These are phyloP conservation scores for Rhineura floridana DNA, from an alignment of 2,113 vertebrate genomes.

Conservation along the genomic window DNA sequence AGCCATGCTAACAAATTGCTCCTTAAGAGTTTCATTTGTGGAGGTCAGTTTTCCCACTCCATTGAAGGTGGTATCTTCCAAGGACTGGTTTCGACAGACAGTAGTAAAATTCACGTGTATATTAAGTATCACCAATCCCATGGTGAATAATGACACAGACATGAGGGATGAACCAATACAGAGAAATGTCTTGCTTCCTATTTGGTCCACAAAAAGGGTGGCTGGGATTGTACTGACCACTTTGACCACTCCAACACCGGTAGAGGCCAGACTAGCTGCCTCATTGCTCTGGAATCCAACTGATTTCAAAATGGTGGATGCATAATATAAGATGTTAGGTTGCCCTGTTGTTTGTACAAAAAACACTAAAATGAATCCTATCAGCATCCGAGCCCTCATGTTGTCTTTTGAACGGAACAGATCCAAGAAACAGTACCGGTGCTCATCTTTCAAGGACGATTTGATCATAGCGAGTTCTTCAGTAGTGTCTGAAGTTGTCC, in stretches of 20 bases:
- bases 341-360: slow-evolving; percentile 94
- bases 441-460: slow-evolving; percentile 87
- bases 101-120: slow-evolving; percentile 83
- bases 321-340: slow-evolving; percentile 93
- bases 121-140: slow-evolving; percentile 85
- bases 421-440: slow-evolving; percentile 85
- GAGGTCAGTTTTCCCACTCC: slow-evolving; percentile 59
- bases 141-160: slow-evolving; percentile 82
- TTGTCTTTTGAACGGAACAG: slow-evolving; percentile 89
- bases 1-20: slow-evolving; percentile 49
- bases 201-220: slow-evolving; percentile 86
- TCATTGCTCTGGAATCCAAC: slow-evolving; percentile 92
- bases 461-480: slow-evolving; percentile 86
- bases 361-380: slow-evolving; percentile 86
- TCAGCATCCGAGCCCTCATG: slow-evolving; percentile 86
- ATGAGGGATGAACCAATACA: slow-evolving; percentile 88
- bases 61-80: slow-evolving; percentile 55
- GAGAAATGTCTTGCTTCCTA: slow-evolving; percentile 92
- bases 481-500: slow-evolving; percentile 74
- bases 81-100: slow-evolving; percentile 83
- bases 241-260: slow-evolving; percentile 92
- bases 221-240: slow-evolving; percentile 89
- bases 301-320: slow-evolving; percentile 91
- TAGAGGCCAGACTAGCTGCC: slow-evolving; percentile 91
- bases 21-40: slow-evolving; percentile 65